phyloP scores from a whole-genome alignment of 2,113 vertebrate genomes.

The Lutjanus erythropterus region DNA sequence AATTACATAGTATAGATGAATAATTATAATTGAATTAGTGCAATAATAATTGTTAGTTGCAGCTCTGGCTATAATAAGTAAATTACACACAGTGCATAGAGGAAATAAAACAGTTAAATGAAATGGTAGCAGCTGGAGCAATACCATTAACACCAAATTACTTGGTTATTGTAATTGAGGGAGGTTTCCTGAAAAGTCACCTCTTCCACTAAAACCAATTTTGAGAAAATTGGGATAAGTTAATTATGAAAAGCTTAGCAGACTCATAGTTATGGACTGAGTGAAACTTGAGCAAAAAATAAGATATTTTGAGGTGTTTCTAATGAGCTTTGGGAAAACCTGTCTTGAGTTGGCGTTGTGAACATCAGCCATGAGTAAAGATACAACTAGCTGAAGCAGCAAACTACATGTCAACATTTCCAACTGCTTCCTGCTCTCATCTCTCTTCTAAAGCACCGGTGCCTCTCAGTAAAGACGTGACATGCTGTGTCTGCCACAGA shows the following conservation, averaged over 20 bases:
- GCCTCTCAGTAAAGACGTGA: slow-evolving; percentile 55
- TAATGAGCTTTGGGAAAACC: background rate
- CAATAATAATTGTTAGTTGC: background rate
- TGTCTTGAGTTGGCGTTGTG: background rate
- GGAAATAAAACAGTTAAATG: background rate
- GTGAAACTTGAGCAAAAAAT: background rate
- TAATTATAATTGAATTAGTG: background rate
- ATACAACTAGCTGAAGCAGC: slow-evolving; percentile 18
- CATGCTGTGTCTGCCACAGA: slow-evolving; percentile 44
- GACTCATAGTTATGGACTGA: background rate
- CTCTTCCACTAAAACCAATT: background rate
- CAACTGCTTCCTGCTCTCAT: slow-evolving; percentile 7
- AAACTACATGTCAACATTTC: slow-evolving; percentile 32
- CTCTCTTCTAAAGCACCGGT: slow-evolving; percentile 10
- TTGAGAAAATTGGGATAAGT: background rate
- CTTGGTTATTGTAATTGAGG: background rate
- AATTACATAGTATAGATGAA: background rate
- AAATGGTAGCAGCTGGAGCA: background rate
- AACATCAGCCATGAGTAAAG: background rate
- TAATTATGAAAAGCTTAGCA: background rate
- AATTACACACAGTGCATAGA: background rate
- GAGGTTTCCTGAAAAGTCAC: background rate
- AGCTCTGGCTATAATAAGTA: background rate
- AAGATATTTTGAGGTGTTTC: too few species aligned
- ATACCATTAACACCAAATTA: background rate